phyloP scores from a whole-genome alignment of 2,113 vertebrate genomes.

The Melanotaenia duboulayi region DNA sequence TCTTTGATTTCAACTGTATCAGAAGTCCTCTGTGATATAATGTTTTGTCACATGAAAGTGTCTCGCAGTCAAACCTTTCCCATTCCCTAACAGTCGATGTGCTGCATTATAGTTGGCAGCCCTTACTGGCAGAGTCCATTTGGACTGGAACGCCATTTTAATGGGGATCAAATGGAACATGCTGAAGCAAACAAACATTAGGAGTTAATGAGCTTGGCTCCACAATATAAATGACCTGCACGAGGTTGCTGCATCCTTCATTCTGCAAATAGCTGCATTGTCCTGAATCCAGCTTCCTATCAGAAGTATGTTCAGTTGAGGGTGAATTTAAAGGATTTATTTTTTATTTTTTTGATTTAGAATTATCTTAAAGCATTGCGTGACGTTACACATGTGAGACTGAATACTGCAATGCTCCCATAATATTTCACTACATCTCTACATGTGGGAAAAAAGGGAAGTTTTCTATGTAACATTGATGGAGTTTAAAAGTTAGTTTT shows the following conservation, averaged over 20 bases:
- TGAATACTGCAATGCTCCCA: neutral
- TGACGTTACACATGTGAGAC: too few species aligned
- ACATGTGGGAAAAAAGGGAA: neutral
- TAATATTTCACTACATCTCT: neutral
- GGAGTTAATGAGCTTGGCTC: slow-evolving; percentile 60
- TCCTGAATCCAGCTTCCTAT: neutral
- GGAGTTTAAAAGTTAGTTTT: neutral
- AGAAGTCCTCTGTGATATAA: slow-evolving; percentile 42
- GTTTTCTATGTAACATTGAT: neutral
- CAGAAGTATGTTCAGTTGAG: neutral
- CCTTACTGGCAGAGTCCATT: slow-evolving; percentile 20
- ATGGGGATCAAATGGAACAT: slow-evolving; percentile 61
- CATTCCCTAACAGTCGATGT: slow-evolving; percentile 5
- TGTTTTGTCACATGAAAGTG: slow-evolving; percentile 55
- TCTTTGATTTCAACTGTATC: slow-evolving; percentile 54
- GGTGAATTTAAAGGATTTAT: neutral
- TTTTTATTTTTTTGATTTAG: too few species aligned
- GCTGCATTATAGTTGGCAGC: slow-evolving; percentile 44
- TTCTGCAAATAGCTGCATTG: neutral
- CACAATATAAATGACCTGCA: slow-evolving; percentile 50
- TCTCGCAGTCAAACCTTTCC: slow-evolving; percentile 1
- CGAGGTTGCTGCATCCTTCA: neutral
- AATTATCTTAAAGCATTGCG: too few species aligned
- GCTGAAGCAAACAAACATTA: slow-evolving; percentile 68
- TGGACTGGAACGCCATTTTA: slow-evolving; percentile 51